Conservation (phyloP, 2,797 vertebrate genomes). For the Hyperoplus lanceolatus region DNA sequence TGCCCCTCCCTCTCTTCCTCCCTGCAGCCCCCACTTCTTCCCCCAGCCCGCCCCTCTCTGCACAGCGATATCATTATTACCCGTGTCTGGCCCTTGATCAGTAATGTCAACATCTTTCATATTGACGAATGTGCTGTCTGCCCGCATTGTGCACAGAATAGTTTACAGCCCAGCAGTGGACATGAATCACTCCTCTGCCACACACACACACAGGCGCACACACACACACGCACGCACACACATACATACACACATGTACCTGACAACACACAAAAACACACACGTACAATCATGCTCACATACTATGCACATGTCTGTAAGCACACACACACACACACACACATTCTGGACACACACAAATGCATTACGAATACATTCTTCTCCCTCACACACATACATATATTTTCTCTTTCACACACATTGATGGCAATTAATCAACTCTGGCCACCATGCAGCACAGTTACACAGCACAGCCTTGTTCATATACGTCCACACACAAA, state of each 20-base stretch:
- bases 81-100: slow-evolving; percentile 98
- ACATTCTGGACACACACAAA: slow-evolving; percentile 68
- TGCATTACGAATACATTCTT: slow-evolving; percentile 77
- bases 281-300: slow-evolving; percentile 39
- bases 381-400: slow-evolving; percentile 83
- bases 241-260: slow-evolving; percentile 41
- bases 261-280: slow-evolving; percentile 65
- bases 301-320: slow-evolving; percentile 40
- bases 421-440: slow-evolving; percentile 77
- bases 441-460: slow-evolving; percentile 68
- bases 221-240: slow-evolving; percentile 40
- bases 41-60: slow-evolving; percentile 82
- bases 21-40: slow-evolving; percentile 53
- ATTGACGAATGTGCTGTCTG: slow-evolving; percentile 99
- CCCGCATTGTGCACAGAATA: slow-evolving; percentile 98
- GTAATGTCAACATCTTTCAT: slow-evolving; percentile 99
- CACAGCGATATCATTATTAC: slow-evolving; percentile 95
- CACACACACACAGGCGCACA: slow-evolving; percentile 72
- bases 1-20: slow-evolving; percentile 49
- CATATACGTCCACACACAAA: slow-evolving; percentile 32
- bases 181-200: slow-evolving; percentile 98
- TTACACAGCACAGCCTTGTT: slow-evolving; percentile 26
- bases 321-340: slow-evolving; percentile 81
- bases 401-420: slow-evolving; percentile 74
- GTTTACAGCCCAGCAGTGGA: slow-evolving; percentile 98